Evolutionary conservation across 2,797 vertebrate species (phyloP).

Genomic region (Prunella strophiata): DNA sequence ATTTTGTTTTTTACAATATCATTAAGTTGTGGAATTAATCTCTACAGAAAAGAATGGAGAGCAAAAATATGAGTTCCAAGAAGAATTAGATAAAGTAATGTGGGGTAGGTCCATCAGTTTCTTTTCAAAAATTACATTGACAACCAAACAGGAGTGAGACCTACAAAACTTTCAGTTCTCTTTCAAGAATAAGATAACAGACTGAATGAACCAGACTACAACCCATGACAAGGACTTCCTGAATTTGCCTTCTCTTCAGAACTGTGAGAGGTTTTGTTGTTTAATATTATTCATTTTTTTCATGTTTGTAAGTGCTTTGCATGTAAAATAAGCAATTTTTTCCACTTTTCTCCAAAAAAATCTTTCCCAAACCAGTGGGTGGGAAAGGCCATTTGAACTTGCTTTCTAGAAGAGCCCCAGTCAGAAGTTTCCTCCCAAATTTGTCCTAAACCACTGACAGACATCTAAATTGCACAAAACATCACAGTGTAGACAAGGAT

Average conservation of each 20-base stretch:
- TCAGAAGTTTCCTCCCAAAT: not conserved
- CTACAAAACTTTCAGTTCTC: not conserved
- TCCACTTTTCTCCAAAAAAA: not conserved
- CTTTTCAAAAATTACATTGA: not conserved
- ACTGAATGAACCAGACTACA: accelerated
- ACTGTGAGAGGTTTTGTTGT: not conserved
- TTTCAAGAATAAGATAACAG: not conserved
- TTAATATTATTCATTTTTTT: not conserved
- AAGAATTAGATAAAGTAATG: not conserved
- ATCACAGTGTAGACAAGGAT: not conserved
- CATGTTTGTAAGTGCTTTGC: not conserved
- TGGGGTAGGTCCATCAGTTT: not conserved
- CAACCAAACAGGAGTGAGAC: not conserved
- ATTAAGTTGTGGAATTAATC: not conserved
- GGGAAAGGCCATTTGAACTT: accelerated
- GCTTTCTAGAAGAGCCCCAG: not conserved
- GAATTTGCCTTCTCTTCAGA: not conserved
- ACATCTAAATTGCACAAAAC: not conserved
- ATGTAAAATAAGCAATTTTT: not conserved
- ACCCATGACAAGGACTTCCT: too few species aligned
- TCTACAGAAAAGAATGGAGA: not conserved
- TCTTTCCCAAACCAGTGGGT: not conserved
- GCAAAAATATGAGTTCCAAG: not conserved
- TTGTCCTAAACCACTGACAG: not conserved
- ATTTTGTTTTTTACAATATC: not conserved